Base-by-base conservation (phyloP, 2,113 vertebrate species). In the Tragulus kanchil region DNA sequence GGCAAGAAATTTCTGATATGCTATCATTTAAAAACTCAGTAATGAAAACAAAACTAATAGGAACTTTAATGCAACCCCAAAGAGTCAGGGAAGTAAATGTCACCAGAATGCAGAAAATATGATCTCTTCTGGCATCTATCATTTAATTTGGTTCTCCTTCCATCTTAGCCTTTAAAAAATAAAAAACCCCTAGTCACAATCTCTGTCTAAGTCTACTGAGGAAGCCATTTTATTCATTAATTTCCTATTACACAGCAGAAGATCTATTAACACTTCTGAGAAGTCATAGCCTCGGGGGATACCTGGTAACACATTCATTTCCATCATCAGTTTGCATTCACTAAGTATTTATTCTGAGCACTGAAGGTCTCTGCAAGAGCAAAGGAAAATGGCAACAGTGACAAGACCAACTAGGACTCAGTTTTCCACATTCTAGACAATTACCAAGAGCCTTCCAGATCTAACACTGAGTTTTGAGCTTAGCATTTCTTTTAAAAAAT, bases 361-460 rank as follows among this genome's bases (percentile, higher is more conserved):
- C 7, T n/a, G 28, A 73, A 78, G 15, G 77, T 9, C 98, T 98
- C 87, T 28, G 50, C 89, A 28, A 58, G 48, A 77, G 90, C 82
- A 0, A 98, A 98, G 4, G 36, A 99, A 98, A 98, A 99, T 31
- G 99, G 99, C 6, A 97, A 98, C 8, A 98, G 96, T 4, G 98
- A 96, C 26, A 99, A 99, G 96, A 93, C 98, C 96, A 99, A 98
- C 97, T 98, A 97, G 94, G 98, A 99, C 89, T 99, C 62, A 6
- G 50, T 45, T 15, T 5, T 73, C 26, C 31, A 54, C 17, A 28
- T 19, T 69, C 28, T 56, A 84, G 83, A 96, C 95, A 26, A 9
- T 58, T 95, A 42, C 96, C 65, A 42, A 78, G 65, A 78, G 96
- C 87, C 93, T 94, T 69, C 79, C 84, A 97, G 93, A 98, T 89